Evolutionary conservation across 1,140 invertebrate genomes (phyloP).

Genomic region (Drosophila serrata): DNA sequence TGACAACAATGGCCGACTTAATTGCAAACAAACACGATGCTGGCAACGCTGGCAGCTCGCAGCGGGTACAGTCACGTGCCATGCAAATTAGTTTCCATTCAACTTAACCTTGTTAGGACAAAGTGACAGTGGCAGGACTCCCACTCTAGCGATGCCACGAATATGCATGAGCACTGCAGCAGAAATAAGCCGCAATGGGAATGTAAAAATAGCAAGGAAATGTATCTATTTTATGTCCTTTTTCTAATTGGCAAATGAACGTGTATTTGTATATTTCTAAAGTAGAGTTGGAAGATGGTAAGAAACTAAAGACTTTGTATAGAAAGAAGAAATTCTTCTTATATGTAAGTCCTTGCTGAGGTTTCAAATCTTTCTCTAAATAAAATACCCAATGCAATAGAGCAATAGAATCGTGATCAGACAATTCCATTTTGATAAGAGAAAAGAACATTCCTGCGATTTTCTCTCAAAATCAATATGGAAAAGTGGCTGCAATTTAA

Average conservation of each 20-base stretch:
- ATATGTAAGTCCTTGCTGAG: no score
- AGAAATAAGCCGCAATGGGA: background rate
- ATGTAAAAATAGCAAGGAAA: background rate
- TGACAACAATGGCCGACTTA: conserved; percentile 81
- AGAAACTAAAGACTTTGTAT: no score
- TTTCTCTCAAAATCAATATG: conserved; percentile 22
- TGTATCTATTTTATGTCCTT: background rate
- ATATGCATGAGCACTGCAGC: conserved; percentile 29
- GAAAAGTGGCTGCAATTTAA: conserved; percentile 22
- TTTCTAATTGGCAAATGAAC: background rate
- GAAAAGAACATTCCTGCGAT: background rate
- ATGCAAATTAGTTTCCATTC: conserved; percentile 76
- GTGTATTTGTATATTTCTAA: background rate
- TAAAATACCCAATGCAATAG: no score
- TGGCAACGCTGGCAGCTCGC: conserved; percentile 39
- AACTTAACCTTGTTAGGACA: conserved; percentile 75
- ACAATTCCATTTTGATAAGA: no score
- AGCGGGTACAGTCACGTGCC: conserved; percentile 73
- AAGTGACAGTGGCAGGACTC: conserved; percentile 28
- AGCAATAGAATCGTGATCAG: background rate
- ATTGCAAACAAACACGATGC: conserved; percentile 75
- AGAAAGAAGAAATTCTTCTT: no score
- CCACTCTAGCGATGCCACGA: background rate
- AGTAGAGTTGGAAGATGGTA: background rate
- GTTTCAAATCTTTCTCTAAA: no score